Evolutionary conservation across 1,140 invertebrate genomes (phyloP).

Genomic region (Antheraea mylitta): DNA sequence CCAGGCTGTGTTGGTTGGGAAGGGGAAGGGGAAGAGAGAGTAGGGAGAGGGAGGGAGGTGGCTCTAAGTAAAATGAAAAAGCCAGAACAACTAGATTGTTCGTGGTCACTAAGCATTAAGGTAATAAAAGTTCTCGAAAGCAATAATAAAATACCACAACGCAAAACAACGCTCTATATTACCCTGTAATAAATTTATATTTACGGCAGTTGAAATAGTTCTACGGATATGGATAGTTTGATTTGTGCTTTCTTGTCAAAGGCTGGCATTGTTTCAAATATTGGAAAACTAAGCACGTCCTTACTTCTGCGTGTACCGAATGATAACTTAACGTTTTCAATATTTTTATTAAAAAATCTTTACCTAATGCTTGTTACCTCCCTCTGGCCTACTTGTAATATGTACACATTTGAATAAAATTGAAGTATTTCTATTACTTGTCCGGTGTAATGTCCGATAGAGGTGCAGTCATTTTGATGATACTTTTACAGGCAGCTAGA

Average conservation of each 20-base stretch:
- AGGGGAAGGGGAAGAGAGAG: too few relatives aligned
- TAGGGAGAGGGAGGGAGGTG: too few relatives aligned
- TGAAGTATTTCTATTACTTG: too few relatives aligned
- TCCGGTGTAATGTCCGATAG: too few relatives aligned
- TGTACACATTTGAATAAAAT: background rate
- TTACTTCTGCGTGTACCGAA: conserved; percentile 53
- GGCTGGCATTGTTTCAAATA: conserved; percentile 59
- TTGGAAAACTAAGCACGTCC: conserved; percentile 56
- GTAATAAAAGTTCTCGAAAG: conserved; percentile 23
- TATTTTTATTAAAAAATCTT: conserved; percentile 37
- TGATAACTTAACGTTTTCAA: conserved; percentile 54
- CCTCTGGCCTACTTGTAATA: background rate
- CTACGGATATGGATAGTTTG: conserved; percentile 41
- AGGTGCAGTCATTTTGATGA: too few relatives aligned
- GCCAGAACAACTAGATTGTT: conserved; percentile 12
- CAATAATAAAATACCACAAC: conserved; percentile 31
- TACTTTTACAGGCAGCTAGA: too few relatives aligned
- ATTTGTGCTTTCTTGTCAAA: conserved; percentile 61
- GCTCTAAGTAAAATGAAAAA: background rate
- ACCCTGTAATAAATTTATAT: conserved; percentile 29
- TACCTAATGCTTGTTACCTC: background rate
- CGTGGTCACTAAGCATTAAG: conserved; percentile 31
- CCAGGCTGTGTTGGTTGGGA: too few relatives aligned
- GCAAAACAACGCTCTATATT: conserved; percentile 11
- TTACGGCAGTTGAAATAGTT: conserved; percentile 38